Evolutionary conservation across 2,888 invertebrate genomes (phyloP).

Genomic region (Ramazzottius varieornatus): DNA sequence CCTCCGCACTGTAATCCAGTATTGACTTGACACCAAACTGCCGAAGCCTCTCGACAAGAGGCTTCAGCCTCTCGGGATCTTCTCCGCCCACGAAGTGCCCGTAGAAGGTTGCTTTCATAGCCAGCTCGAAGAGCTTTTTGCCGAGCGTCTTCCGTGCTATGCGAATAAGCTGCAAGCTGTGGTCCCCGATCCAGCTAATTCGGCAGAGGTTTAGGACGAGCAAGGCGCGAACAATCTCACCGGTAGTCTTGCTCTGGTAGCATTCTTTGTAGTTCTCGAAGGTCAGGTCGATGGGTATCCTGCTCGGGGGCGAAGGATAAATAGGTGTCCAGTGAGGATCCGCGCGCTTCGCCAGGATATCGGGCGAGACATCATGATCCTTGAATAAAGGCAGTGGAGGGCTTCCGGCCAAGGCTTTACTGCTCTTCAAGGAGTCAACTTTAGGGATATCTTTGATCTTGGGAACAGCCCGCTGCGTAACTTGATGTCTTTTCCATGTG

Average conservation of each 20-base stretch:
- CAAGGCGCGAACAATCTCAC: conserved; percentile 60
- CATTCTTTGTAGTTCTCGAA: conserved; percentile 70
- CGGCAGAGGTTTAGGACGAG: conserved; percentile 74
- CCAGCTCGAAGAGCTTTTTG: conserved; percentile 43
- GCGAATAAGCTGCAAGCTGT: conserved; percentile 75
- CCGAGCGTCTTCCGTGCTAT: conserved; percentile 45
- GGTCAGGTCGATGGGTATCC: conserved; percentile 46
- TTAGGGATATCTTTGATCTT: background rate
- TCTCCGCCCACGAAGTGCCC: conserved; percentile 98
- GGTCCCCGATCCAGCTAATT: conserved; percentile 55
- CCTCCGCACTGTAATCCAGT: conserved; percentile 91
- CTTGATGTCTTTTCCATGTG: too few relatives aligned
- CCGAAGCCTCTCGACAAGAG: conserved; percentile 52
- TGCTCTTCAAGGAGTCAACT: background rate
- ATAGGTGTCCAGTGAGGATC: background rate
- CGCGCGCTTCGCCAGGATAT: background rate
- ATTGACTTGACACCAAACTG: conserved; percentile 95
- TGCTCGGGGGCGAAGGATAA: conserved; percentile 10
- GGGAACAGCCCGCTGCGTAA: background rate
- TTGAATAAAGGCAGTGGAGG: too few relatives aligned
- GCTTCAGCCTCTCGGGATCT: conserved; percentile 57
- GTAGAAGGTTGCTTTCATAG: conserved; percentile 87
- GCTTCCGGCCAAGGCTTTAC: background rate
- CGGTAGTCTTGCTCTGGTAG: conserved; percentile 76
- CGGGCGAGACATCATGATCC: background rate